phyloP scores from a whole-genome alignment of 2,797 vertebrate genomes.

The Stomatorhinus walkeri region DNA sequence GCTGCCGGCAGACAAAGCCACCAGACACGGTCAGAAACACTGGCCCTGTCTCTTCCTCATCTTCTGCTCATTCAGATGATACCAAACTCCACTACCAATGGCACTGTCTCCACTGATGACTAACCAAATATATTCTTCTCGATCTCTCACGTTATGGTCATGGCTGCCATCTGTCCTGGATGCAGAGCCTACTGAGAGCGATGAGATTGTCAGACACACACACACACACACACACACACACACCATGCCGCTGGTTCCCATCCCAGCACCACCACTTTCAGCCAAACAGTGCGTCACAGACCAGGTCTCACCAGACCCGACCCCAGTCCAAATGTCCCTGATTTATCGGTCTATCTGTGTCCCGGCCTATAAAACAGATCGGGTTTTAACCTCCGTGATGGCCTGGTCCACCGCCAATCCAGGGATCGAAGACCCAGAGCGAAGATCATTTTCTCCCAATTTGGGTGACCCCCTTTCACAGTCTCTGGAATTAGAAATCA shows the following conservation, averaged over 20 bases:
- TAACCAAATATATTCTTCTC: conserved; percentile 12
- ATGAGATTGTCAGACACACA: background rate
- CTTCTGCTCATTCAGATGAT: background rate
- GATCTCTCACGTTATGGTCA: conserved; percentile 9
- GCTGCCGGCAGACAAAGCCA: background rate
- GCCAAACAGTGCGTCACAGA: background rate
- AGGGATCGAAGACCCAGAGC: background rate
- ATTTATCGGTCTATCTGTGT: background rate
- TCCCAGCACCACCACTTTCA: background rate
- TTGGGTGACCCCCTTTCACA: background rate
- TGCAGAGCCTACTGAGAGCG: background rate
- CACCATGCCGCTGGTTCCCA: background rate
- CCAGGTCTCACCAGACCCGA: background rate
- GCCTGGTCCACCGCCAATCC: background rate
- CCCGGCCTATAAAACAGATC: background rate
- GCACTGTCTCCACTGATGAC: conserved; percentile 10
- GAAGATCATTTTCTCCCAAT: conserved; percentile 1
- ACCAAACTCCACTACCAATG: background rate
- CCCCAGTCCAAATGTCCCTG: background rate
- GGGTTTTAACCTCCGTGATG: background rate
- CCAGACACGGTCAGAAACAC: background rate
- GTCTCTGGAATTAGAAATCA: conserved; percentile 3
- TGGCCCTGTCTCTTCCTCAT: background rate
- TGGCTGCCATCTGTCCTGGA: conserved; percentile 17
- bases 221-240: background rate